Conservation (phyloP, 2,113 vertebrate genomes). For the Clarias macrocephalus region DNA sequence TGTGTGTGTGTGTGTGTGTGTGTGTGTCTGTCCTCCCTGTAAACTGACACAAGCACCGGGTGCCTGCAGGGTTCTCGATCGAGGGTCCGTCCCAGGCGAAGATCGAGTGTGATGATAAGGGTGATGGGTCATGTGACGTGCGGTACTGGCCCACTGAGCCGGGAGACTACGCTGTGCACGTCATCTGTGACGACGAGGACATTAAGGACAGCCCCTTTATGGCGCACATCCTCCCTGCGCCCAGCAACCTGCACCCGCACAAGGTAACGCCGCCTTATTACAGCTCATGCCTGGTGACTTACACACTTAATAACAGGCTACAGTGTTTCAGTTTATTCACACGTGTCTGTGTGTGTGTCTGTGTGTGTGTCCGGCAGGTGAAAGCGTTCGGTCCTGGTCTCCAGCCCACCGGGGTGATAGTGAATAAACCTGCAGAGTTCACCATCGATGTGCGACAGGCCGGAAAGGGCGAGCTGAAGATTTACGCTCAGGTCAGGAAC, state of each 20-base stretch:
- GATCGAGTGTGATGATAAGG: constrained; percentile 93
- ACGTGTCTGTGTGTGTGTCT: background rate
- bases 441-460: constrained; percentile 85
- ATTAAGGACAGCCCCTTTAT: constrained; percentile 94
- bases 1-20: constrained; percentile 6
- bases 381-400: constrained; percentile 89
- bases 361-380: constrained; percentile 70
- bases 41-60: constrained; percentile 6
- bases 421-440: constrained; percentile 87
- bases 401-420: constrained; percentile 83
- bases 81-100: constrained; percentile 93
- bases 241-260: constrained; percentile 81
- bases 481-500: constrained; percentile 85
- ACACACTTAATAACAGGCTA: background rate
- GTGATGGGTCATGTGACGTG: constrained; percentile 90
- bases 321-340: background rate
- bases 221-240: constrained; percentile 86
- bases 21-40: background rate
- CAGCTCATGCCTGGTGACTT: background rate
- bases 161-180: constrained; percentile 91
- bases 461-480: constrained; percentile 85
- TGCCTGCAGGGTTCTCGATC: constrained; percentile 85
- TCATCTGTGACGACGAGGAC: constrained; percentile 92
- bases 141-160: constrained; percentile 94
- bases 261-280: constrained; percentile 71